phyloP scores from a whole-genome alignment of 1,140 invertebrate species.

The Galleria mellonella region DNA sequence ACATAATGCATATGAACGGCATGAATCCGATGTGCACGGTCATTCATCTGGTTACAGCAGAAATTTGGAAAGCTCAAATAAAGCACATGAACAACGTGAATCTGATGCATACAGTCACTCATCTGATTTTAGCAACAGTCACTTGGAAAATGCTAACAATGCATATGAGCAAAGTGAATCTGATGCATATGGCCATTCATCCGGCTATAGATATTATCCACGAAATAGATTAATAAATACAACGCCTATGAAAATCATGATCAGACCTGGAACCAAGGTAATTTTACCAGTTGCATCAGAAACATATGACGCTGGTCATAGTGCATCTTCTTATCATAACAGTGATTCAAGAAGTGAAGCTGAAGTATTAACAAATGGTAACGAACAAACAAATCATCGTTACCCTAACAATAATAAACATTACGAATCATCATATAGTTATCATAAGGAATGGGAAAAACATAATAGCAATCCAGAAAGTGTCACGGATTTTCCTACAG shows the following conservation, averaged over 20 bases:
- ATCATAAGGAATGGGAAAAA: slow-evolving; percentile 69
- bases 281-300: slow-evolving; percentile 42
- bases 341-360: slow-evolving; percentile 32
- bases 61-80: too few relatives aligned
- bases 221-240: slow-evolving; percentile 24
- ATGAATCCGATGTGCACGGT: neutral
- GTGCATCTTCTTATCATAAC: slow-evolving; percentile 21
- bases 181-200: neutral
- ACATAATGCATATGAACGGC: slow-evolving; percentile 1
- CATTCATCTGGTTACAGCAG: neutral
- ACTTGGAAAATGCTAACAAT: slow-evolving; percentile 14
- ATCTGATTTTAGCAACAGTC: slow-evolving; percentile 7
- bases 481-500: slow-evolving; percentile 13
- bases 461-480: slow-evolving; percentile 36
- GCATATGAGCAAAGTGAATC: slow-evolving; percentile 12
- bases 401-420: slow-evolving; percentile 35
- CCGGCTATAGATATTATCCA: slow-evolving; percentile 3
- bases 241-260: slow-evolving; percentile 37
- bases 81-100: neutral
- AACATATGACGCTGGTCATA: slow-evolving; percentile 28
- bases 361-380: slow-evolving; percentile 27
- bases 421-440: slow-evolving; percentile 66
- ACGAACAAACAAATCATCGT: slow-evolving; percentile 11
- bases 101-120: neutral
- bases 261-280: slow-evolving; percentile 46